Base-by-base conservation (phyloP, 2,797 vertebrate genomes). In the Cossypha dichroa region DNA sequence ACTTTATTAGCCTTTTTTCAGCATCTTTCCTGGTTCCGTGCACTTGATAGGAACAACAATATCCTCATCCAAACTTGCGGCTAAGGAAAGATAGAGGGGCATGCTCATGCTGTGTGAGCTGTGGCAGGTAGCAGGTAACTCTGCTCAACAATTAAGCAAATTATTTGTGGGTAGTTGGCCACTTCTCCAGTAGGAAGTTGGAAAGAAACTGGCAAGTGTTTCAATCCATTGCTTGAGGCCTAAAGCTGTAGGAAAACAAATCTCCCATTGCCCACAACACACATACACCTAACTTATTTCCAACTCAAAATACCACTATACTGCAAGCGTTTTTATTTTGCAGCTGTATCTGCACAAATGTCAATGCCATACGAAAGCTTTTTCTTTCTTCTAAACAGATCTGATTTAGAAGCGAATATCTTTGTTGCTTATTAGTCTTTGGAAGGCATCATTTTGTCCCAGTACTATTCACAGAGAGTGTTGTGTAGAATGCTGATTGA, bases 401-500 rank as follows among this genome's bases (percentile, higher is more conserved):
- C 92, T 83, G 90, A 87, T 76, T 68, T 93, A 93, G 92, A 96
- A 93, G 69, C 75, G 82, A 86, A 75, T 73, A 86, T 93, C 88
- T 90, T 93, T 81, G 85, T 80, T 80, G 83, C 64, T 96, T 94
- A 82, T 93, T 97, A 95, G 91, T 92, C 64, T 93, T 83, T 94
- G 85, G 95, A 95, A 96, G 41, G 76, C 96, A 94, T 97, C 93
- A 21, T 97, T 97, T 95, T 93, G 85, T 96, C 96, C 96, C 85
- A 77, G 78, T 88, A 93, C 92, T 95, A 96, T 97, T 97, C 95
- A 94, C 66, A 73, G 94, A 81, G 95, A 96, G 91, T 76, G 90
- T 94, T 96, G 94, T 97, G 84, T 81, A 97, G 93, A 96, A 97
- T 96, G 91, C 96, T 97, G 97, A 97, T 97, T 97, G 97, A 98